Evolutionary conservation across 2,797 vertebrate species (phyloP).

Genomic region (Sebastes hopkinsi): DNA sequence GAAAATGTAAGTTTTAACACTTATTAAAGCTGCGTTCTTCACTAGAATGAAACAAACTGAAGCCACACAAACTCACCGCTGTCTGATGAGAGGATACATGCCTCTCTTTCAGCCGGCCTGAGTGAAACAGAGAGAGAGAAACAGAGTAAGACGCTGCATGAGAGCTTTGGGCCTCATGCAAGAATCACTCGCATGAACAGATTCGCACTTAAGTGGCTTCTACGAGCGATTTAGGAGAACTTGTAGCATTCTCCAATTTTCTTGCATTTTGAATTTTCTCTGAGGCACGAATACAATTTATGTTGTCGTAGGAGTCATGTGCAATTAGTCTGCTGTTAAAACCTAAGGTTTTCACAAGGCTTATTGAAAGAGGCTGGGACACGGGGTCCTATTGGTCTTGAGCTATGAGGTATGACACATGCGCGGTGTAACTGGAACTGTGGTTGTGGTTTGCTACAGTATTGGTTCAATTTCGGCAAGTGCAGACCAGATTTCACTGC

Average conservation of each 20-base stretch:
- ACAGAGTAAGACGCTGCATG: background rate
- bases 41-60: background rate
- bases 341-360: background rate
- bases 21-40: background rate
- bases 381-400: background rate
- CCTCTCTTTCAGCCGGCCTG: constrained; percentile 92
- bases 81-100: constrained; percentile 78
- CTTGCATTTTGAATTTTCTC: background rate
- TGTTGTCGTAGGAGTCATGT: no score
- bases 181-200: background rate
- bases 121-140: background rate
- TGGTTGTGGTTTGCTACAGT: background rate
- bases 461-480: background rate
- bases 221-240: background rate
- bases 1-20: background rate
- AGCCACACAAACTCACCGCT: constrained; percentile 50
- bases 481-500: background rate
- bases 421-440: background rate
- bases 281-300: no score
- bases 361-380: background rate
- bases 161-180: background rate
- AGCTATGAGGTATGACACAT: background rate
- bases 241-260: background rate
- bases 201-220: background rate
- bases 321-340: background rate